Evolutionary conservation across 2,888 invertebrate species (phyloP).

Genomic region (Platynereis dumerilii): DNA sequence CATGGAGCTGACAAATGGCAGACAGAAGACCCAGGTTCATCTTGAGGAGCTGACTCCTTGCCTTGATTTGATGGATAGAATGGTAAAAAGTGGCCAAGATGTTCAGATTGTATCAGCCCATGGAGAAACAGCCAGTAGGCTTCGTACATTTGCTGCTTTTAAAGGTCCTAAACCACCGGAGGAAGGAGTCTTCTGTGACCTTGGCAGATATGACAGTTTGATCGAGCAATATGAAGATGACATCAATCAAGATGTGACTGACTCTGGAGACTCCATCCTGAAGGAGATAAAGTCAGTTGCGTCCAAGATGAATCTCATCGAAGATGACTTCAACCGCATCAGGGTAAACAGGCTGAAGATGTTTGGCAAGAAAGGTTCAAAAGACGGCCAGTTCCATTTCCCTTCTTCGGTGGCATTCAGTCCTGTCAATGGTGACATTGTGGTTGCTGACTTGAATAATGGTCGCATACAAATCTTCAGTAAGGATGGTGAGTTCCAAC

Average conservation of each 20-base stretch:
- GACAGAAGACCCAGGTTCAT: slow-evolving; percentile 9
- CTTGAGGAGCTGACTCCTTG: slow-evolving; percentile 3
- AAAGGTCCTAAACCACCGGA: slow-evolving; percentile 10
- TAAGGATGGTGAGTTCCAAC: slow-evolving; percentile 16
- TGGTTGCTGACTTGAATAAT: slow-evolving; percentile 30
- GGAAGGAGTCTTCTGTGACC: slow-evolving; percentile 9
- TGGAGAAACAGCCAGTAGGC: neutral
- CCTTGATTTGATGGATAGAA: slow-evolving; percentile 4
- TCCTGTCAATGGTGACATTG: slow-evolving; percentile 19
- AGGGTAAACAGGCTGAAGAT: slow-evolving; percentile 4
- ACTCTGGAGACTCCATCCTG: slow-evolving; percentile 18
- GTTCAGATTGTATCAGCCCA: slow-evolving; percentile 20
- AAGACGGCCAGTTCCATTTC: slow-evolving; percentile 29
- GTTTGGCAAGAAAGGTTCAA: slow-evolving; percentile 19
- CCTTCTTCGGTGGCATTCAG: slow-evolving; percentile 23
- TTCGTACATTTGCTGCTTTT: neutral
- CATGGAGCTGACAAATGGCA: slow-evolving; percentile 7
- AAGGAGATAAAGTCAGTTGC: slow-evolving; percentile 25
- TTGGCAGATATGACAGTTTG: slow-evolving; percentile 22
- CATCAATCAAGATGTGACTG: neutral
- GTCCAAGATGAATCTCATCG: slow-evolving; percentile 21
- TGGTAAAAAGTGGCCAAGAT: slow-evolving; percentile 25
- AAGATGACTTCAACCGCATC: neutral
- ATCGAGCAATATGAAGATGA: slow-evolving; percentile 15
- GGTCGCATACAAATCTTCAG: slow-evolving; percentile 28